A percentile compares a stretch with the other conserved stretches of the same genome.
phyloP scores from a whole-genome alignment of 2,113 vertebrate species.

The Phrynosoma platyrhinos region DNA sequence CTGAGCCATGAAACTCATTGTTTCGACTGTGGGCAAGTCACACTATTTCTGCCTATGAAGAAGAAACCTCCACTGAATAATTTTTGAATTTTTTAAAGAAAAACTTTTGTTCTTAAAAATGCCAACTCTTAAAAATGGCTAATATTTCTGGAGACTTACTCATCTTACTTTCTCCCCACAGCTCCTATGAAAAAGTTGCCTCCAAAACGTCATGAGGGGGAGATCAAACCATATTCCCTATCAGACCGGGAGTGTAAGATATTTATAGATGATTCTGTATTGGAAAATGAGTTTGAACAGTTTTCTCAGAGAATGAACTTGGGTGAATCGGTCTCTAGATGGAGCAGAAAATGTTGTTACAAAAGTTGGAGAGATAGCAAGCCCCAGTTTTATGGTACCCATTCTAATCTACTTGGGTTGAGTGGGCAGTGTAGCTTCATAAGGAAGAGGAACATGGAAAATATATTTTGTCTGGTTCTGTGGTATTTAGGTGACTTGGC shows the following conservation, averaged over 20 bases:
- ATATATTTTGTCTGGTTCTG: neutral
- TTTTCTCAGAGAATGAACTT: neutral
- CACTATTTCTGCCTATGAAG: too few relatives aligned
- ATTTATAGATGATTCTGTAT: neutral
- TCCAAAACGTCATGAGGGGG: slow-evolving; percentile 85
- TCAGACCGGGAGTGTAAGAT: slow-evolving; percentile 89
- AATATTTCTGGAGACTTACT: neutral
- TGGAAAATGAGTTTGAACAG: neutral
- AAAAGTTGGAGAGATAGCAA: neutral
- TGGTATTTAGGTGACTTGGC: neutral
- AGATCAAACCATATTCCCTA: slow-evolving; percentile 91
- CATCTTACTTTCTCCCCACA: slow-evolving; percentile 27
- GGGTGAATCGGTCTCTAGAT: neutral
- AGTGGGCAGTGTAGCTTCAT: neutral
- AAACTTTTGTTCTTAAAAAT: neutral
- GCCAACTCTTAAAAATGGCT: neutral
- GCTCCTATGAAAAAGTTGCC: slow-evolving; percentile 81
- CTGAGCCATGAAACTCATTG: too few relatives aligned
- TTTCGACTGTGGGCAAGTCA: too few relatives aligned
- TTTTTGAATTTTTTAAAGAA: neutral
- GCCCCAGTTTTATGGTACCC: neutral
- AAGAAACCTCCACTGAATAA: too few relatives aligned
- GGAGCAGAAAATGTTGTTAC: neutral
- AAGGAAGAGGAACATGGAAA: neutral
- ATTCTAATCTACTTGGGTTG: neutral